Evolutionary conservation across 1,140 invertebrate genomes (phyloP).

Genomic region (Trichonephila clavipes): DNA sequence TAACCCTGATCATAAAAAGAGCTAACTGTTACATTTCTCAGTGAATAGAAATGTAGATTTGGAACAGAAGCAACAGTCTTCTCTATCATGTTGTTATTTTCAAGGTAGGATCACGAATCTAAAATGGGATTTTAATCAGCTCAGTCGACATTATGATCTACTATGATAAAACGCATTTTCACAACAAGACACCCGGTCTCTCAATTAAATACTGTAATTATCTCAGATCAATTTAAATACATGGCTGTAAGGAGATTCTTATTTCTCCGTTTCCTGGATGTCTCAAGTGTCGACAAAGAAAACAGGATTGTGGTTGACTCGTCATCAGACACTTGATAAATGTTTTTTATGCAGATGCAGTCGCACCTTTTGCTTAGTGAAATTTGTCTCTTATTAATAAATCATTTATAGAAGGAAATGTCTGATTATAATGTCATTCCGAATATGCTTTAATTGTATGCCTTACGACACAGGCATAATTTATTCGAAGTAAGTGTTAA

Average conservation of each 20-base stretch:
- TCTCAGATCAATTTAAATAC: background rate
- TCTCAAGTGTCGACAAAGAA: background rate
- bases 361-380: slow-evolving; percentile 37
- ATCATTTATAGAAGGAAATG: slow-evolving; percentile 34
- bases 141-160: background rate
- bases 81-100: no score
- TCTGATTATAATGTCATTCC: slow-evolving; percentile 22
- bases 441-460: slow-evolving; percentile 13
- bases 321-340: background rate
- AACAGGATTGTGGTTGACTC: background rate
- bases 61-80: no score
- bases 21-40: no score
- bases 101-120: no score
- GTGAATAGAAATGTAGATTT: no score
- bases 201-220: slow-evolving; percentile 33
- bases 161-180: background rate
- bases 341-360: slow-evolving; percentile 13
- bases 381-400: slow-evolving; percentile 31
- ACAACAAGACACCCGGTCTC: background rate
- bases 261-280: slow-evolving; percentile 16
- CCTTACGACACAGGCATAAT: background rate
- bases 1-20: no score
- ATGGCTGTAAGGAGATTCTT: background rate
- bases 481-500: slow-evolving; percentile 23
- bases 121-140: no score